A percentile compares a stretch with the other conserved stretches of the same genome.
These are phyloP conservation scores for Alexandromys fortis DNA, from an alignment of 2,113 vertebrate genomes.

Conservation along the genomic window DNA sequence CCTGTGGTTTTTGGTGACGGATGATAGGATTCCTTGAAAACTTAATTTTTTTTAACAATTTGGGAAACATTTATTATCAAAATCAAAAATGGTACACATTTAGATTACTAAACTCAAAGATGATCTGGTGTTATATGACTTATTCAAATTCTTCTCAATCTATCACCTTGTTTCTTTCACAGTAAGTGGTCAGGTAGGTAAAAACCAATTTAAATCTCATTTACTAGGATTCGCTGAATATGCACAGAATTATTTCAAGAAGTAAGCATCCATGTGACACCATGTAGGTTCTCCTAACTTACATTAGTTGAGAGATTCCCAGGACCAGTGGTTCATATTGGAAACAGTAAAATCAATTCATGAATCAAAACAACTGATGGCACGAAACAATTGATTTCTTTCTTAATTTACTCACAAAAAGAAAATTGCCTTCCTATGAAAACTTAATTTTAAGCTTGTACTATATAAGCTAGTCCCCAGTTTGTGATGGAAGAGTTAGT, in stretches of 20 bases:
- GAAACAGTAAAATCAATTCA: neutral
- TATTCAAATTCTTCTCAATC: neutral
- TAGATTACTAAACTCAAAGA: neutral
- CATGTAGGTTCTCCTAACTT: neutral
- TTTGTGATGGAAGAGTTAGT: neutral
- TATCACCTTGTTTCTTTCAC: neutral
- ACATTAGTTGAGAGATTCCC: neutral
- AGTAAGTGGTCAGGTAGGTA: neutral
- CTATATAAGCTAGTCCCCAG: neutral
- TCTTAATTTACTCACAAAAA: too few species aligned
- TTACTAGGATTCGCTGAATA: neutral
- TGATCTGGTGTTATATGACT: neutral
- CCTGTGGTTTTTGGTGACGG: neutral
- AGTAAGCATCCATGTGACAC: neutral
- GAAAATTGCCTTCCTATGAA: too few species aligned
- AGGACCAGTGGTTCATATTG: neutral
- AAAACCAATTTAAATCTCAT: neutral
- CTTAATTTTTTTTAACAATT: neutral
- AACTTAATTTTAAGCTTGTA: conserved; percentile 54
- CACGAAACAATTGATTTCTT: neutral
- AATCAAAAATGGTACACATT: neutral
- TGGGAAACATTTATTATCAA: neutral
- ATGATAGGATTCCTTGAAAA: conserved; percentile 28
- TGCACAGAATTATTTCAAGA: neutral
- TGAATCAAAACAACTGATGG: neutral